A percentile compares a stretch with the other conserved stretches of the same genome.
Evolutionary conservation across 2,888 invertebrate genomes (phyloP).

Genomic region (Bellardia bayeri): DNA sequence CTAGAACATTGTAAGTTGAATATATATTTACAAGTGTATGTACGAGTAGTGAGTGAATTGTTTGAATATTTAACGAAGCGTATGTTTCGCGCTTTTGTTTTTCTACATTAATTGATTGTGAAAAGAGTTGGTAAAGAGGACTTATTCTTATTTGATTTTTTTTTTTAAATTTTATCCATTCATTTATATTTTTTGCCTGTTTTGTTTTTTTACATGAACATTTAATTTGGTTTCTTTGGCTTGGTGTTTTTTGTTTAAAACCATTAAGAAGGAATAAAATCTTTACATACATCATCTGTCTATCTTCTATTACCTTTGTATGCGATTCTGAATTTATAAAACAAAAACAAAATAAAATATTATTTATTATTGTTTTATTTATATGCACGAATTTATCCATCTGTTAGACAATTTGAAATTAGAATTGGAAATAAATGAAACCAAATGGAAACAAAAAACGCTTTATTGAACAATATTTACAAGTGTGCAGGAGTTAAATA

Average conservation of each 20-base stretch:
- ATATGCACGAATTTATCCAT: slow-evolving; percentile 27
- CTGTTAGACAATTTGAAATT: slow-evolving; percentile 31
- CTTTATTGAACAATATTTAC: slow-evolving; percentile 15
- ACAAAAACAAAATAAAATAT: slow-evolving; percentile 27
- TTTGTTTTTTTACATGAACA: neutral
- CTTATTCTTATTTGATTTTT: neutral
- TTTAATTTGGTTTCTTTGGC: slow-evolving; percentile 16
- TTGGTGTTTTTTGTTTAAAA: neutral
- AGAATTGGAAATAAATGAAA: slow-evolving; percentile 20
- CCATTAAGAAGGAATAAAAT: neutral
- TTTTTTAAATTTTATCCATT: neutral
- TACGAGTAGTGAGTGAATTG: slow-evolving; percentile 24
- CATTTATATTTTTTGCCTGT: neutral
- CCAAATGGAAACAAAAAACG: neutral
- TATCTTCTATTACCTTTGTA: neutral
- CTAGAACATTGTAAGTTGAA: neutral
- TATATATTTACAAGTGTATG: neutral
- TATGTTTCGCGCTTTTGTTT: slow-evolving; percentile 36
- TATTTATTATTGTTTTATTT: slow-evolving; percentile 38
- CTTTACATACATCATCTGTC: neutral
- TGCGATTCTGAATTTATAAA: neutral
- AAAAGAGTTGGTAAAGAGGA: slow-evolving; percentile 22
- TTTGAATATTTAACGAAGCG: slow-evolving; percentile 63
- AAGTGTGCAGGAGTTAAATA: neutral
- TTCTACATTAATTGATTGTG: slow-evolving; percentile 47